Percentiles rank a stretch among this genome's conserved stretches.
Conservation (phyloP, 2,888 invertebrate genomes). For the Dynastes hyllus region DNA sequence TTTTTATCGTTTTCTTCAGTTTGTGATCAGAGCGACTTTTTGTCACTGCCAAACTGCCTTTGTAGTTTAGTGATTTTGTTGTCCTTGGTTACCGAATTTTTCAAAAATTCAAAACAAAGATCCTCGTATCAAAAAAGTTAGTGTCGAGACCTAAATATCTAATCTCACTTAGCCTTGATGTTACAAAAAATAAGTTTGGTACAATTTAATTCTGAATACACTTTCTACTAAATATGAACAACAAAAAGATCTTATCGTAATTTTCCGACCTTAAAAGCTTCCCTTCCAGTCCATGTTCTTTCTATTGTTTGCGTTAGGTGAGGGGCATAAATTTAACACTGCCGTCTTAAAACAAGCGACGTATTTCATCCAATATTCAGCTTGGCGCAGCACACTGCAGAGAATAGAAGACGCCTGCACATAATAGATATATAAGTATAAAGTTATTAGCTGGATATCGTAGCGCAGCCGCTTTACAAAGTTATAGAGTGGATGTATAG, state of each 20-base stretch:
- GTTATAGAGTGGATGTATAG: neutral
- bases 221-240: too few species aligned
- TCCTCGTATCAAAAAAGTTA: too few species aligned
- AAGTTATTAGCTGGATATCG: slow-evolving; percentile 13
- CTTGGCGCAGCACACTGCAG: neutral
- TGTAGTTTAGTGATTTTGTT: too few species aligned
- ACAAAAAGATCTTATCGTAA: neutral
- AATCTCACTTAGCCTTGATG: too few species aligned
- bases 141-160: too few species aligned
- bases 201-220: too few species aligned
- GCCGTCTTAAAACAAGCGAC: slow-evolving; percentile 10
- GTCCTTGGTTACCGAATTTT: too few species aligned
- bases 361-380: slow-evolving; percentile 15
- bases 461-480: neutral
- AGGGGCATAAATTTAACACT: neutral
- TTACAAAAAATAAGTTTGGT: too few species aligned
- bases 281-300: neutral
- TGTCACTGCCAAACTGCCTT: too few species aligned
- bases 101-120: too few species aligned
- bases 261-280: neutral
- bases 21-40: too few species aligned
- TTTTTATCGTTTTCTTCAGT: too few species aligned
- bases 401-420: slow-evolving; percentile 13
- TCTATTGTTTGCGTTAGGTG: slow-evolving; percentile 16
- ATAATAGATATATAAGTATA: slow-evolving; percentile 17